Evolutionary conservation across 2,888 invertebrate genomes (phyloP).

Genomic region (Lampropteryx suffumata): DNA sequence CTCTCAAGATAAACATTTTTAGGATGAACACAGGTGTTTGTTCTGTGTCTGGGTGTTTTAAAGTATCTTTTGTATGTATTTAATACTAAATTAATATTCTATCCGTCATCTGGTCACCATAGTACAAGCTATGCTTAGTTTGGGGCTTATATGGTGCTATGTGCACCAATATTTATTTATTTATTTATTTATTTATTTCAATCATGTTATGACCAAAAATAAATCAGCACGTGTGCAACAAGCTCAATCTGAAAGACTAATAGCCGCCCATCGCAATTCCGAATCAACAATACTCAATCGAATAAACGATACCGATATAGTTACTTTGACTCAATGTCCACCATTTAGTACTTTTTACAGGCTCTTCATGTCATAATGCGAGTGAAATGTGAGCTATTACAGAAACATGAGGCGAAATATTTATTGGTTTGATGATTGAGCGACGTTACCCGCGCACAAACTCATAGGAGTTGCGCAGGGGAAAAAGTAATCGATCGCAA

Average conservation of each 20-base stretch:
- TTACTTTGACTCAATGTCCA: constrained; percentile 41
- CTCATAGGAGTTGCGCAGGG: background rate
- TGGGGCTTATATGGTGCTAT: too few relatives aligned
- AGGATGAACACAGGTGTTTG: too few relatives aligned
- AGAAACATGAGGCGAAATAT: constrained; percentile 69
- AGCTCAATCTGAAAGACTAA: constrained; percentile 20
- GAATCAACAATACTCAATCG: constrained; percentile 22
- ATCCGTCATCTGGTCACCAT: too few relatives aligned
- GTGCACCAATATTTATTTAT: too few relatives aligned
- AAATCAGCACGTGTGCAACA: constrained; percentile 11
- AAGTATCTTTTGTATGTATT: too few relatives aligned
- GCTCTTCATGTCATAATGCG: constrained; percentile 54
- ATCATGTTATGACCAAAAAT: background rate
- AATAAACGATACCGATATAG: constrained; percentile 17
- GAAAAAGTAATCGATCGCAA: too few relatives aligned
- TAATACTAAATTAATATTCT: too few relatives aligned
- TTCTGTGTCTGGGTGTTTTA: too few relatives aligned
- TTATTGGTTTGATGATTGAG: constrained; percentile 66
- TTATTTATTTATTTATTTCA: too few relatives aligned
- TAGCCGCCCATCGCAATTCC: constrained; percentile 19
- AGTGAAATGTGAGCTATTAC: constrained; percentile 58
- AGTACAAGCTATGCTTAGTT: too few relatives aligned
- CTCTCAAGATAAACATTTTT: too few relatives aligned
- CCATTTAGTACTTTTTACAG: constrained; percentile 60
- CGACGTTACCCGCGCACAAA: constrained; percentile 36